Evolutionary conservation across 2,113 vertebrate genomes (phyloP), one percentile per base, ranked within the genome.

Genomic region (Neoarius graeffei): DNA sequence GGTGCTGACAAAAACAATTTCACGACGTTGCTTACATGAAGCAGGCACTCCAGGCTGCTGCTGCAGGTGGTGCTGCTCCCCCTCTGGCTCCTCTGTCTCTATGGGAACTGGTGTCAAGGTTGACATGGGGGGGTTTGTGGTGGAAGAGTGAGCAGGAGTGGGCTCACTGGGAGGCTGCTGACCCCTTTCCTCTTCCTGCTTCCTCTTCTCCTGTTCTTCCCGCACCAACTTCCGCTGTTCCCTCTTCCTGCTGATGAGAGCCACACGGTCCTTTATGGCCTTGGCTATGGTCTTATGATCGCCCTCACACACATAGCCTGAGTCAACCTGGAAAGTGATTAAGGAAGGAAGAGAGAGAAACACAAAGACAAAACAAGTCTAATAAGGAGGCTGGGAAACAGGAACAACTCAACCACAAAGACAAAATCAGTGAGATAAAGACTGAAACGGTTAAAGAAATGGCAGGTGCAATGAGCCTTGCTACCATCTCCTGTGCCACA

Each of bases 241-340:
- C 91, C 98, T 94, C 92, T 99, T 99, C 81, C 97, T 96, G 87
- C 96, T 97, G 91, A 99, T 99, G 89, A 98, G 93, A 88, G 98
- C 98, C 15, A 98, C 98, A 87, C 98, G 96, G 94, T 99, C 98
- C 94, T 98, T 99, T 92, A 99, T 98, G 69, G 98, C 98, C 94
- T 99, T 99, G 0, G 98, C 98, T 93, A 99, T 99, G 20, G 97
- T 99, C 94, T 99, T 99, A 92, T 99, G 98, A 94, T 99, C 98
- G 66, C 97, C 97, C 89, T 99, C 98, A 89, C 95, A 98, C 90
- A 99, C 96, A 94, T 99, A 99, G 60, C 98, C 97, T 85, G 98
- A 99, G 62, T 99, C 98, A 88, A 99, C 98, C 98, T 99, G 89
- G 9, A 27, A 35, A 52, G n/a, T 20, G 14, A 81, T 15, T 42